These are phyloP conservation scores for Odontocolon sp. DNA, from an alignment of 2,888 invertebrate species.

Conservation along the genomic window DNA sequence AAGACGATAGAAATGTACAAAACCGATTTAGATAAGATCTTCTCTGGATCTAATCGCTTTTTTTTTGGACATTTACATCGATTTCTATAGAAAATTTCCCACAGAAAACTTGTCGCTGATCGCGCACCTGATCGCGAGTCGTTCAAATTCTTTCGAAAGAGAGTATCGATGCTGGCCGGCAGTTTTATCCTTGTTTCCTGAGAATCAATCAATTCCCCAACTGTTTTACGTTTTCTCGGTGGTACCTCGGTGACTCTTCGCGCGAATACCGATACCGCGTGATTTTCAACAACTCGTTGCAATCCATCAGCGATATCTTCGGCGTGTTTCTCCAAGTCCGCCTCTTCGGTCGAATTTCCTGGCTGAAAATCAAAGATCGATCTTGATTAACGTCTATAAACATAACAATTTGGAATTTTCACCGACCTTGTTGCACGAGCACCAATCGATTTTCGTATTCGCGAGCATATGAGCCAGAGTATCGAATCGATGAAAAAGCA, in stretches of 20 bases:
- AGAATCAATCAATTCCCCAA: conserved; percentile 93
- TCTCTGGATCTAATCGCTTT: background rate
- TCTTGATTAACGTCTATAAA: background rate
- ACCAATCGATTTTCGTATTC: conserved; percentile 94
- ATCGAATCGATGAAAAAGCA: conserved; percentile 85
- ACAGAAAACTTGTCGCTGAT: too few species aligned
- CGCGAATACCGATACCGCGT: conserved; percentile 76
- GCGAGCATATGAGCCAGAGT: conserved; percentile 87
- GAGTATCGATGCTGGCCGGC: conserved; percentile 80
- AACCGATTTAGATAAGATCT: background rate
- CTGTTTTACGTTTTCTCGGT: conserved; percentile 91
- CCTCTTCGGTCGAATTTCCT: conserved; percentile 91
- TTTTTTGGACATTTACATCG: background rate
- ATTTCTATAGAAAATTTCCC: too few species aligned
- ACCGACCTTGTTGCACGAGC: conserved; percentile 88
- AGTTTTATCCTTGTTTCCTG: conserved; percentile 91
- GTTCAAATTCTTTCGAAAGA: conserved; percentile 70
- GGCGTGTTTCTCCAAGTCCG: conserved; percentile 87
- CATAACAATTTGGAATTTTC: background rate
- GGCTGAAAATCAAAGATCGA: conserved; percentile 81
- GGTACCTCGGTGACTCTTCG: conserved; percentile 92
- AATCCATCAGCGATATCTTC: conserved; percentile 94
- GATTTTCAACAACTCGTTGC: conserved; percentile 88
- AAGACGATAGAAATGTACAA: too few species aligned
- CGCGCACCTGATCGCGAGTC: conserved; percentile 54